A percentile compares a stretch with the other conserved stretches of the same genome.
These are phyloP conservation scores for Caenorhabditis sp. DNA, from an alignment of 2,888 invertebrate species.

Conservation along the genomic window DNA sequence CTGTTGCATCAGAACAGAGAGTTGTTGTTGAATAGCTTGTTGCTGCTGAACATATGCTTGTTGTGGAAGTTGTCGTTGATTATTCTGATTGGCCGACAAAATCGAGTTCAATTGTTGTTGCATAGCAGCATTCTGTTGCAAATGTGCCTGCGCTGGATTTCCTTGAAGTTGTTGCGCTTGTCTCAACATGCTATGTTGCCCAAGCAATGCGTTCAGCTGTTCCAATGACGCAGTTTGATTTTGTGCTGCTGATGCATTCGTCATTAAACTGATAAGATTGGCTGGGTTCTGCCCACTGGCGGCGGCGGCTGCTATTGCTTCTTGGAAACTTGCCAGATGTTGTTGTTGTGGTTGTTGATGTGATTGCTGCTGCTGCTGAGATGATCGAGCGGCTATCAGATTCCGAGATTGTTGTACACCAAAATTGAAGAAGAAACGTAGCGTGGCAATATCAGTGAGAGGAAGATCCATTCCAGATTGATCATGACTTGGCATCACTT, in stretches of 20 bases:
- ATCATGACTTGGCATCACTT: constrained; percentile 57
- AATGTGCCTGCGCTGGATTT: constrained; percentile 15
- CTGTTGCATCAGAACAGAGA: neutral
- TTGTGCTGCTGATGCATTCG: neutral
- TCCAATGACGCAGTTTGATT: constrained; percentile 18
- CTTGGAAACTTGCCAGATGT: neutral
- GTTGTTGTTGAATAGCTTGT: constrained; percentile 25
- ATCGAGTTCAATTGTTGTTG: constrained; percentile 24
- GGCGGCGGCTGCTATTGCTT: constrained; percentile 3
- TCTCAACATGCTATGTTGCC: constrained; percentile 21
- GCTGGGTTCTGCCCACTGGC: neutral
- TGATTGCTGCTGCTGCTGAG: constrained; percentile 7
- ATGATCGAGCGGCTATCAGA: constrained; percentile 30
- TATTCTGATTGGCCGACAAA: constrained; percentile 10
- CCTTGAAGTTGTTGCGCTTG: constrained; percentile 35
- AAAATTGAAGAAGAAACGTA: constrained; percentile 67
- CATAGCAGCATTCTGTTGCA: constrained; percentile 13
- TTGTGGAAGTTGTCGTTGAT: constrained; percentile 26
- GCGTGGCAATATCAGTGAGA: constrained; percentile 61
- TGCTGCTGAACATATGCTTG: constrained; percentile 23
- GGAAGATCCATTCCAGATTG: constrained; percentile 65
- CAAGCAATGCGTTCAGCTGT: constrained; percentile 19
- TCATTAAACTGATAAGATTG: constrained; percentile 14
- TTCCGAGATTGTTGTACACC: constrained; percentile 64
- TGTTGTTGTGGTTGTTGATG: constrained; percentile 13